phyloP scores from a whole-genome alignment of 2,113 vertebrate genomes.

The Oncorhynchus mykiss region DNA sequence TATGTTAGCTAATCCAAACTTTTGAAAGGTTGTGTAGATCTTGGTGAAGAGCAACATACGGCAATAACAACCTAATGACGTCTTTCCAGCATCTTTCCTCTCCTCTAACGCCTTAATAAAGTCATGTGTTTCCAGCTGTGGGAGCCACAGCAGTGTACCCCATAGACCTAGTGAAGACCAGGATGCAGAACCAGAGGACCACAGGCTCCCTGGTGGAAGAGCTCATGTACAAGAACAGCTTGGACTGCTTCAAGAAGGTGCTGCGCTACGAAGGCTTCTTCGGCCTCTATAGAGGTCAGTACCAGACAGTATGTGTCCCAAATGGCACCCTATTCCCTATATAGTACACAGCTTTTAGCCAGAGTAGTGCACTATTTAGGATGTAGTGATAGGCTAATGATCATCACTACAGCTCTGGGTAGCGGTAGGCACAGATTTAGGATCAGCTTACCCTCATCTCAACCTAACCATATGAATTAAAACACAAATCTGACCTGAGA shows the following conservation, averaged over 20 bases:
- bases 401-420: no score
- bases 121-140: slow-evolving; percentile 68
- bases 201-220: slow-evolving; percentile 86
- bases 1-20: no score
- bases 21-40: no score
- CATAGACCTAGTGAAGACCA: slow-evolving; percentile 88
- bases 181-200: slow-evolving; percentile 88
- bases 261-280: slow-evolving; percentile 86
- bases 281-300: slow-evolving; percentile 88
- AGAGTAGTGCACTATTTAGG: no score
- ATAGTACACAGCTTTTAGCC: no score
- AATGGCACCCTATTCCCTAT: not conserved
- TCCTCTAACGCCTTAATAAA: no score
- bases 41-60: no score
- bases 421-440: no score
- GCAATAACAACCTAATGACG: no score
- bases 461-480: not conserved
- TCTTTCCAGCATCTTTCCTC: no score
- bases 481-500: not conserved
- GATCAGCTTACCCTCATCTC: not conserved
- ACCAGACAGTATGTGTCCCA: slow-evolving; percentile 3
- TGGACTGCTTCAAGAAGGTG: slow-evolving; percentile 89
- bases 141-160: slow-evolving; percentile 88
- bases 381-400: no score
- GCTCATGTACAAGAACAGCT: slow-evolving; percentile 90